These are phyloP conservation scores for Encarsia formosa DNA, from an alignment of 2,888 invertebrate species.

Conservation along the genomic window DNA sequence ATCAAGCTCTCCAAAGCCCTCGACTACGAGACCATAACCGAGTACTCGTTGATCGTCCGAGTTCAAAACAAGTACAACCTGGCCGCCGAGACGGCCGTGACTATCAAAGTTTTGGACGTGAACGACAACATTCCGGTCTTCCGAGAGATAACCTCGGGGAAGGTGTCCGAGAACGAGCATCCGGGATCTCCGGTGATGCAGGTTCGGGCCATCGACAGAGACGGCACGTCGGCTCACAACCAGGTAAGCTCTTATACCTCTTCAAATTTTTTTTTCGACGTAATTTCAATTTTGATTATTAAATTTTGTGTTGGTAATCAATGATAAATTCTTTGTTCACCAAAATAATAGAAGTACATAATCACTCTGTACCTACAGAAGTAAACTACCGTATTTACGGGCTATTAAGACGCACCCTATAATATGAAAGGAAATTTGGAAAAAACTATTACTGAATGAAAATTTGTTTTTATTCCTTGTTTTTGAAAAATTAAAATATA, in stretches of 20 bases:
- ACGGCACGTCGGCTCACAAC: slow-evolving; percentile 79
- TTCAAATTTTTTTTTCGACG: background rate
- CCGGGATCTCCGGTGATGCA: slow-evolving; percentile 83
- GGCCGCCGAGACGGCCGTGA: slow-evolving; percentile 73
- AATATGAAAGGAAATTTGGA: background rate
- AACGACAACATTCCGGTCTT: slow-evolving; percentile 89
- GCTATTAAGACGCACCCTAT: too few species aligned
- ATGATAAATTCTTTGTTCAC: too few species aligned
- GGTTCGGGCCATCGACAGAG: slow-evolving; percentile 79
- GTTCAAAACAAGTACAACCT: slow-evolving; percentile 77
- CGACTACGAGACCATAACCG: slow-evolving; percentile 80
- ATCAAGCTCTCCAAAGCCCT: slow-evolving; percentile 73
- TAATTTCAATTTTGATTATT: background rate
- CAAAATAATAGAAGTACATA: too few species aligned
- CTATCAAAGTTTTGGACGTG: slow-evolving; percentile 77
- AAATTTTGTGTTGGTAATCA: background rate
- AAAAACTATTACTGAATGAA: background rate
- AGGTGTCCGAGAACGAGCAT: slow-evolving; percentile 80
- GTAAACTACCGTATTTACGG: too few species aligned
- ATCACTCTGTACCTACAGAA: too few species aligned
- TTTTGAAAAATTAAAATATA: too few species aligned
- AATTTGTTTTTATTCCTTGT: background rate
- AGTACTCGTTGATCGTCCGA: slow-evolving; percentile 78
- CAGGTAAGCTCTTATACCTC: slow-evolving; percentile 51
- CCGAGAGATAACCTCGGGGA: slow-evolving; percentile 74